These are phyloP conservation scores for Acrocephalus scirpaceus DNA, from an alignment of 2,797 vertebrate genomes.

Conservation along the genomic window DNA sequence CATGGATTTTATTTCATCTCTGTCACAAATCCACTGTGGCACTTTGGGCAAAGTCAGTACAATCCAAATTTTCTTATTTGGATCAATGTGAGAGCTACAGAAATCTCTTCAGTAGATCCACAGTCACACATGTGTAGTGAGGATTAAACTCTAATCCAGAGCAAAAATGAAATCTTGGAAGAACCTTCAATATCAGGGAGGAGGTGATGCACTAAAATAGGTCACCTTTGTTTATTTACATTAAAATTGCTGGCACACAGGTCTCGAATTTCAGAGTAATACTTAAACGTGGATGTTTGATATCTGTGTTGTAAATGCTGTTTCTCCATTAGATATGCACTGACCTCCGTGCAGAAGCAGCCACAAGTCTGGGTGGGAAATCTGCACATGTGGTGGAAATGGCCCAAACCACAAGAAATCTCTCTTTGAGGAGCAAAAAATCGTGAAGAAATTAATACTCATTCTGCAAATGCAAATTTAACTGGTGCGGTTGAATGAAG, in stretches of 20 bases:
- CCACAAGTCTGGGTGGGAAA: neutral
- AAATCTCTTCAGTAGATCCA: neutral
- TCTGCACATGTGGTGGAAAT: neutral
- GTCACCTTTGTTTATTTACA: neutral
- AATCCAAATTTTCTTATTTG: neutral
- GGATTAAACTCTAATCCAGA: neutral
- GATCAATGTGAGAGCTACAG: neutral
- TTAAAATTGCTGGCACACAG: neutral
- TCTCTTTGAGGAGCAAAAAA: neutral
- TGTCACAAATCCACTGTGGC: neutral
- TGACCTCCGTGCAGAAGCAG: neutral
- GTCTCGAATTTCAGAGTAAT: neutral
- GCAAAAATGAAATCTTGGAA: neutral
- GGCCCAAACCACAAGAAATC: neutral
- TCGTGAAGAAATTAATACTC: neutral
- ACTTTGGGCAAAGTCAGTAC: neutral
- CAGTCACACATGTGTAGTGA: neutral
- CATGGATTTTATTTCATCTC: constrained; percentile 7
- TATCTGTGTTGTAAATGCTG: neutral
- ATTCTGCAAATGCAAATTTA: neutral
- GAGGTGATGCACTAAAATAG: neutral
- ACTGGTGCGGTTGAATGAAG: neutral
- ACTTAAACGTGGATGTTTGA: neutral
- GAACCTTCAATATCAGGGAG: neutral
- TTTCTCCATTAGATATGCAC: neutral